A percentile compares a stretch with the other conserved stretches of the same genome.
Conservation (phyloP, 2,113 vertebrate species). For the Gavia stellata region DNA sequence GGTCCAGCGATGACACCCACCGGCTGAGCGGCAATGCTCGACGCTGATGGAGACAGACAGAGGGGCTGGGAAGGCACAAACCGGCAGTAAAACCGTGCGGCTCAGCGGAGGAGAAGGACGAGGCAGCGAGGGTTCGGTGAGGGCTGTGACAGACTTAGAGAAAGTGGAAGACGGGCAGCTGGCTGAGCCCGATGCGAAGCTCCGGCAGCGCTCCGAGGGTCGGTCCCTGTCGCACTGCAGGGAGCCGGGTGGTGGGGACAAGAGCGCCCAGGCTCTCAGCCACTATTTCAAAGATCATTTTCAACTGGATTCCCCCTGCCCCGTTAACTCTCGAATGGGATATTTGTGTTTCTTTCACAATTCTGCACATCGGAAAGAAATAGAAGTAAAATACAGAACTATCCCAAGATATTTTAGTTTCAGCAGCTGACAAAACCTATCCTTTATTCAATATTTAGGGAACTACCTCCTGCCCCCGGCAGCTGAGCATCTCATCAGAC, state of each 20-base stretch:
- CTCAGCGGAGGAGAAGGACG: not conserved
- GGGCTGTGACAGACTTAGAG: not conserved
- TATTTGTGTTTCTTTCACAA: not conserved
- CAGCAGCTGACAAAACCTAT: not conserved
- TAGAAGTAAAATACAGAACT: not conserved
- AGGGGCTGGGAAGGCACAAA: not conserved
- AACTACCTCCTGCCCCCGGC: not conserved
- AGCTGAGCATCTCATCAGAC: not conserved
- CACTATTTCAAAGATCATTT: fast-evolving
- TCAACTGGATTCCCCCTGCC: not conserved
- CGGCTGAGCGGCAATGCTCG: fast-evolving
- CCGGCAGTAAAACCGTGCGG: fast-evolving
- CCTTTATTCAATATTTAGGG: not conserved
- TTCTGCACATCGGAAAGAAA: not conserved
- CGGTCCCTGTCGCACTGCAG: fast-evolving
- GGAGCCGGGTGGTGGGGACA: not conserved
- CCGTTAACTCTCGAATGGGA: not conserved
- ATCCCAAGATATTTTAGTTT: not conserved
- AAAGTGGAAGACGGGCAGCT: not conserved
- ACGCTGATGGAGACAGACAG: not conserved
- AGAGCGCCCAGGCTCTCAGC: not conserved
- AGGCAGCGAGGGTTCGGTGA: not conserved
- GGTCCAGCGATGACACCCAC: not conserved
- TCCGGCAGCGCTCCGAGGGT: not conserved
- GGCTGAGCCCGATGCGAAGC: not conserved